Conservation (phyloP, 2,888 invertebrate species). For the Archips crataeganus region DNA sequence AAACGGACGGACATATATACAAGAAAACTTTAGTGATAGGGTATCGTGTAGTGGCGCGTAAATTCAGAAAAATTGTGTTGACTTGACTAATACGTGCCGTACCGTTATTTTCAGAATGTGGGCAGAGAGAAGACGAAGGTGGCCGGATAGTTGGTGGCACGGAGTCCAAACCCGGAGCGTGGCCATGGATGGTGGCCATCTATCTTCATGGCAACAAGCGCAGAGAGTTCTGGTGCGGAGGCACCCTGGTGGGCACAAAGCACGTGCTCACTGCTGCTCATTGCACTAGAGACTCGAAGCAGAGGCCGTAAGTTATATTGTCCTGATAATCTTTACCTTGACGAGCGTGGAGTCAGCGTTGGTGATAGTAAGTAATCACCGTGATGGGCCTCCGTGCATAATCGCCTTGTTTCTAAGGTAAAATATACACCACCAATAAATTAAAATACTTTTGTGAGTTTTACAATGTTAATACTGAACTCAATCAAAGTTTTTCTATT, state of each 20-base stretch:
- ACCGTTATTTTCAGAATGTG: slow-evolving; percentile 87
- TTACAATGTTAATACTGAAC: no score
- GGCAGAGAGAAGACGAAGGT: slow-evolving; percentile 92
- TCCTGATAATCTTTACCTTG: background rate
- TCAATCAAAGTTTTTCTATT: no score
- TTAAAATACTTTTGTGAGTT: no score
- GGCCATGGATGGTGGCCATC: slow-evolving; percentile 99
- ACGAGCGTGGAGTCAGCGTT: no score
- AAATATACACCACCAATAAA: no score
- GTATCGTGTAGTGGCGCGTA: no score
- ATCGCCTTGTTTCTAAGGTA: no score
- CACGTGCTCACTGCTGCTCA: slow-evolving; percentile 97
- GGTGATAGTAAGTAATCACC: no score
- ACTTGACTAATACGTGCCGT: background rate
- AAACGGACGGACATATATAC: no score
- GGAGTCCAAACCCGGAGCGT: slow-evolving; percentile 93
- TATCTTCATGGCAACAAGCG: slow-evolving; percentile 94
- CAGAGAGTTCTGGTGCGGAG: slow-evolving; percentile 97
- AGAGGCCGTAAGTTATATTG: slow-evolving; percentile 90
- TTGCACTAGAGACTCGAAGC: slow-evolving; percentile 95
- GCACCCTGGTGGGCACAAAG: slow-evolving; percentile 92
- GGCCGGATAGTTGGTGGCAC: slow-evolving; percentile 97
- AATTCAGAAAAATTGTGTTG: no score
- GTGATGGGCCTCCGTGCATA: no score
- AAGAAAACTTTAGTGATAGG: no score